Conservation (phyloP, 2,113 vertebrate species). For the Microtus pennsylvanicus region DNA sequence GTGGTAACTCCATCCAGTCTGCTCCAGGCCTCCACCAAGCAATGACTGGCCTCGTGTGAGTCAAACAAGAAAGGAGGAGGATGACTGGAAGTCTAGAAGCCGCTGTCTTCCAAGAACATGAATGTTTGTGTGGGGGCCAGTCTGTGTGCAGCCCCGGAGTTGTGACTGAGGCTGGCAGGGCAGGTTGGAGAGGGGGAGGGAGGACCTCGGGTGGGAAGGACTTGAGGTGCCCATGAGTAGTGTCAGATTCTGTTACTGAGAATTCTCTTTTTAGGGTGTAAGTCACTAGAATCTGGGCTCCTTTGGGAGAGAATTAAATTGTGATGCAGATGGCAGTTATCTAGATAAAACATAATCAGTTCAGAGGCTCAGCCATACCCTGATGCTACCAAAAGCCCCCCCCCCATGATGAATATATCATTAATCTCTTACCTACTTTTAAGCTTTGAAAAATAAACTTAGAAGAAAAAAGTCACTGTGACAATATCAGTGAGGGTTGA, state of each 20-base stretch:
- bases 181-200: neutral
- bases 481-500: neutral
- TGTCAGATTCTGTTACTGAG: neutral
- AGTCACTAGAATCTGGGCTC: neutral
- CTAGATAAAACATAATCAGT: neutral
- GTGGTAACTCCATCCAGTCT: neutral
- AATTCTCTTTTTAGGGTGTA: neutral
- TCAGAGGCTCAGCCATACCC: neutral
- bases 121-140: neutral
- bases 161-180: neutral
- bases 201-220: neutral
- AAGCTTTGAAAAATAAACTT: slow-evolving; percentile 6
- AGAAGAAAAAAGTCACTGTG: neutral
- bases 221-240: neutral
- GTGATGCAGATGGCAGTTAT: neutral
- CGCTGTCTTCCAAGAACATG: neutral
- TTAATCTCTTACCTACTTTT: neutral
- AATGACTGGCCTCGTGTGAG: neutral
- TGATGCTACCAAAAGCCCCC: neutral
- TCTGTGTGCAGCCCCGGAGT: neutral
- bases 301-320: neutral
- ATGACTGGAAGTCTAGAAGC: neutral
- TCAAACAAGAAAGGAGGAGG: neutral
- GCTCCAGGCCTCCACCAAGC: neutral
- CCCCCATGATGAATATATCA: neutral